Evolutionary conservation across 2,888 invertebrate species (phyloP).

Genomic region (Tuberolachnus salignus): DNA sequence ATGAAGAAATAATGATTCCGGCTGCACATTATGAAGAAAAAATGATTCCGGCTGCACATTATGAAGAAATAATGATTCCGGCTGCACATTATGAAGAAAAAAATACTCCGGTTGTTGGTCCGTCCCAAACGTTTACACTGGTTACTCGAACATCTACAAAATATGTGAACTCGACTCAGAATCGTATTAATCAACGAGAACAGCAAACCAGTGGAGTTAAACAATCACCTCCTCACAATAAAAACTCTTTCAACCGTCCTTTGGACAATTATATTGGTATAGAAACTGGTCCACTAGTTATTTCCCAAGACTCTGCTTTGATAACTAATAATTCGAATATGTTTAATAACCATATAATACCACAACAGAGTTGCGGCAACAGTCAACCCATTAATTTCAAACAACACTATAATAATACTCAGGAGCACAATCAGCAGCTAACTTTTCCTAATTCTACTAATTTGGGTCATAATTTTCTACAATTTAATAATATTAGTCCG

Average conservation of each 20-base stretch:
- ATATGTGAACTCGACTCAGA: not conserved
- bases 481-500: not conserved
- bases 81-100: too few relatives aligned
- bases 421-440: conserved; percentile 1
- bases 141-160: not conserved
- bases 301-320: not conserved
- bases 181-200: not conserved
- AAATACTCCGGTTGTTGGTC: too few relatives aligned
- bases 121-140: too few relatives aligned
- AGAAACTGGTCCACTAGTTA: not conserved
- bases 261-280: not conserved
- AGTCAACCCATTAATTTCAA: not conserved
- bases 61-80: too few relatives aligned
- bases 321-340: not conserved
- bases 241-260: conserved; percentile 6
- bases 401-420: not conserved
- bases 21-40: too few relatives aligned
- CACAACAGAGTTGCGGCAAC: not conserved
- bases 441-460: not conserved
- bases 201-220: not conserved
- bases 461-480: conserved; percentile 8
- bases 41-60: too few relatives aligned
- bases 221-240: not conserved
- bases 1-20: too few relatives aligned
- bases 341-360: not conserved